Percentiles rank a stretch among this genome's conserved stretches.
phyloP scores from a whole-genome alignment of 2,113 vertebrate genomes.

The Martes martes region DNA sequence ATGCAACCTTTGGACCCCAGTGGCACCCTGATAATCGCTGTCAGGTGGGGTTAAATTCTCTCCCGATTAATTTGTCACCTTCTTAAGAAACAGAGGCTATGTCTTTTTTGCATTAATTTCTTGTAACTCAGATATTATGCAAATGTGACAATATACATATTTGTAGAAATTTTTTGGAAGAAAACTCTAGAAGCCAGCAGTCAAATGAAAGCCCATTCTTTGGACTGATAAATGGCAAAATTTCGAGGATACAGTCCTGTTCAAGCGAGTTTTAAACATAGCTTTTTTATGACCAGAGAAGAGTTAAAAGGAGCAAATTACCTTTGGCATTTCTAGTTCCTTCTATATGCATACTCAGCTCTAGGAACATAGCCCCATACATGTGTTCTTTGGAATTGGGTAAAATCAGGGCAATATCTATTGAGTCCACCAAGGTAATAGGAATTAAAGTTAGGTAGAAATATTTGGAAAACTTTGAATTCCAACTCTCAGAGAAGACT shows the following conservation, averaged over 20 bases:
- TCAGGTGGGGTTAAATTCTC: not conserved
- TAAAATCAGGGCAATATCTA: not conserved
- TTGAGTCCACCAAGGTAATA: not conserved
- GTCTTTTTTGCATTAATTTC: conserved; percentile 16
- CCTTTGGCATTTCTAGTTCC: not conserved
- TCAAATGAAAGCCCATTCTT: not conserved
- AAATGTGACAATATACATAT: not conserved
- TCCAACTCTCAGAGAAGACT: not conserved
- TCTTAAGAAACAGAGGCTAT: not conserved
- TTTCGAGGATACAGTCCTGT: not conserved
- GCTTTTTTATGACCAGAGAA: not conserved
- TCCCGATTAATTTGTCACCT: not conserved
- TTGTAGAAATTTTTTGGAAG: not conserved
- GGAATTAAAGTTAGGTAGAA: not conserved
- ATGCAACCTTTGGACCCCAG: not conserved
- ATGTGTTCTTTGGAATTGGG: not conserved
- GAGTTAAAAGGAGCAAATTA: not conserved
- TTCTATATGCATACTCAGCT: not conserved
- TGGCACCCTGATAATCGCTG: not conserved
- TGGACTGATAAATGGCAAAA: not conserved
- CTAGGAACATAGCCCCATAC: not conserved
- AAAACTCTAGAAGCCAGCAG: not conserved
- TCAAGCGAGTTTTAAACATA: not conserved
- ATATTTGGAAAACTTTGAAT: not conserved
- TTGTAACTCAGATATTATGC: not conserved